These are phyloP conservation scores for Callyntrura sp. DNA, from an alignment of 2,888 invertebrate genomes.

Conservation along the genomic window DNA sequence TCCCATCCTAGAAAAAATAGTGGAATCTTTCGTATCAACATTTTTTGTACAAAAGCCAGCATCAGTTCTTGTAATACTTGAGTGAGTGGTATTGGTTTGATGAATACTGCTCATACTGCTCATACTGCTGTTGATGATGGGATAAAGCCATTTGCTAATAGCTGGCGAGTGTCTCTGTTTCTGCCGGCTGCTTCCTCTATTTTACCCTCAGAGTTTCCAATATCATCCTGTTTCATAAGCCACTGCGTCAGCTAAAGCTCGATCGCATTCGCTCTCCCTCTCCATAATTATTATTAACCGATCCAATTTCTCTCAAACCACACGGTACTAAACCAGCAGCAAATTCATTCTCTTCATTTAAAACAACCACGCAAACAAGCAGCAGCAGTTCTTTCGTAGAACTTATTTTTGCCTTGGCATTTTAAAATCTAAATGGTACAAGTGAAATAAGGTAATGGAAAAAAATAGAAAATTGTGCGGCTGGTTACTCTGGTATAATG, in stretches of 20 bases:
- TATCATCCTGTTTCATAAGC: not conserved
- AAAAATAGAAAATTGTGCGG: not conserved
- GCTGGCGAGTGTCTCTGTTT: conserved; percentile 3
- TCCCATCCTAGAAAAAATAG: not conserved
- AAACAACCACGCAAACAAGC: conserved; percentile 10
- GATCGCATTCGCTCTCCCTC: not conserved
- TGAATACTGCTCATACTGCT: too few species aligned
- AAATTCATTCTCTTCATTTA: not conserved
- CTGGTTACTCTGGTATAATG: not conserved
- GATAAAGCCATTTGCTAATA: conserved; percentile 29
- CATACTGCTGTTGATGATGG: too few species aligned
- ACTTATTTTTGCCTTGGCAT: not conserved
- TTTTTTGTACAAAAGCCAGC: conserved; percentile 35
- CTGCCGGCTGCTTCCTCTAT: conserved; percentile 20
- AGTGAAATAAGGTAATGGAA: not conserved
- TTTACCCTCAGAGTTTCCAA: not conserved
- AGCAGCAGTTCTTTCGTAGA: not conserved
- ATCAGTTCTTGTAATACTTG: not conserved
- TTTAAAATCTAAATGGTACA: conserved; percentile 39
- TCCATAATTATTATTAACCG: conserved; percentile 18
- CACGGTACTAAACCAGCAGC: not conserved
- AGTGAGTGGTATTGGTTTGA: not conserved
- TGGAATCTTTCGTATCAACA: conserved; percentile 12
- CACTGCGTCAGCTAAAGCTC: not conserved
- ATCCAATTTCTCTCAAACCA: not conserved